Base-by-base conservation (phyloP, 2,113 vertebrate species). In the Struthidea cinerea region DNA sequence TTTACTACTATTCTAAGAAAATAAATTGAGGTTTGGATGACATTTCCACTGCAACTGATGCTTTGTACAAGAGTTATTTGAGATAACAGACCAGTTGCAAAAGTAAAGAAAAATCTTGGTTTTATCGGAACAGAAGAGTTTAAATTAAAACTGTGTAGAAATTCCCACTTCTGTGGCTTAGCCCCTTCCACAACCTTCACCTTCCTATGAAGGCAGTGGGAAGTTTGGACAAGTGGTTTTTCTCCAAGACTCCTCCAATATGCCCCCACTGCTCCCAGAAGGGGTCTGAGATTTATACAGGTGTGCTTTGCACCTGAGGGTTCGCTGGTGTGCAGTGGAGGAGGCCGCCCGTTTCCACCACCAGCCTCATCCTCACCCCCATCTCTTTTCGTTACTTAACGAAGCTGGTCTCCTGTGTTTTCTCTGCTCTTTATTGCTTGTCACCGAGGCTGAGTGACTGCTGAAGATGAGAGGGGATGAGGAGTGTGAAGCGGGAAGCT, bases 401-500 rank as follows among this genome's bases (percentile, higher is more conserved):
- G 0, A 94, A 91, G 57, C 28, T 46, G 84, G 60, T 85, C 83
- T 97, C 84, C 87, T 95, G 89, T 95, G 93, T 92, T 97, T 97
- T 95, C 93, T 97, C 95, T 94, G 85, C 87, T 96, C 91, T 96
- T 97, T 89, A 92, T 95, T 91, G 91, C 90, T 49, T 96, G 96
- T 97, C 96, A 93, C 89, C 6, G 10, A 47, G 84, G 37, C 89
- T 97, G 94, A 97, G 93, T 96, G 96, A 97, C 92, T 94, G 93
- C 87, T 94, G 89, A 94, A 96, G 94, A 96, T 97, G 95, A 95
- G 96, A 95, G 78, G 95, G 90, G 92, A 96, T 95, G 96, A 97
- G 96, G 94, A 97, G 94, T 92, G 94, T 92, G 89, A 97, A 95
- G 96, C 95, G 91, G 93, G 92, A 97, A 96, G 91, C 92, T 95